Evolutionary conservation across 2,888 invertebrate genomes (phyloP).

Genomic region (Perdita meconis): DNA sequence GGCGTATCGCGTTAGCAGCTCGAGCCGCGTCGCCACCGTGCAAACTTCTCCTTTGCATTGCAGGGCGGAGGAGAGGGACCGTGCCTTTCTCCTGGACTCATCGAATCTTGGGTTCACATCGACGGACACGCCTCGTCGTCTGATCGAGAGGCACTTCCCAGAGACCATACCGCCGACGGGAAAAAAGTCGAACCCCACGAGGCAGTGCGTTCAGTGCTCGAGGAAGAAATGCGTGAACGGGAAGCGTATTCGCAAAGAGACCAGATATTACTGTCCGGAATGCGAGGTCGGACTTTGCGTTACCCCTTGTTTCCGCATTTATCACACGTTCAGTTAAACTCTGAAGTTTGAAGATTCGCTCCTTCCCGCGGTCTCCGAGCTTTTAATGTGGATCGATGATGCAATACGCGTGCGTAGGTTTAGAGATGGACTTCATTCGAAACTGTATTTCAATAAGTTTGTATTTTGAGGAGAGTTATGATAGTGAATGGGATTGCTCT

Average conservation of each 20-base stretch:
- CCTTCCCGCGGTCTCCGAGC: too few relatives aligned
- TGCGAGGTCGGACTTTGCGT: conserved; percentile 41
- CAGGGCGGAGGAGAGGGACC: conserved; percentile 20
- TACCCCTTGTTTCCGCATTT: conserved; percentile 16
- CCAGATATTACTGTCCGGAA: conserved; percentile 38
- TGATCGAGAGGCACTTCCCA: conserved; percentile 36
- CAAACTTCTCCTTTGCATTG: conserved; percentile 23
- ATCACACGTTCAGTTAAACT: conserved; percentile 10
- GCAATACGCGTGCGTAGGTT: too few relatives aligned
- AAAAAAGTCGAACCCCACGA: conserved; percentile 35
- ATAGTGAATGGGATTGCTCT: too few relatives aligned
- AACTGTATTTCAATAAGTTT: too few relatives aligned
- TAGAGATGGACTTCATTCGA: too few relatives aligned
- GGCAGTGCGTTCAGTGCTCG: conserved; percentile 28
- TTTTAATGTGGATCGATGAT: too few relatives aligned
- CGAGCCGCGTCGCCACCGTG: not conserved
- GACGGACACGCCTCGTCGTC: conserved; percentile 5
- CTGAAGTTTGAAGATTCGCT: too few relatives aligned
- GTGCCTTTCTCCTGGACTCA: not conserved
- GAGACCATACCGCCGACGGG: conserved; percentile 35
- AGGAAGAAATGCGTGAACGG: conserved; percentile 17
- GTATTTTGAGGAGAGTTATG: too few relatives aligned
- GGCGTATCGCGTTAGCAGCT: not conserved
- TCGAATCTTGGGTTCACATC: not conserved
- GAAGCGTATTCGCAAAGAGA: conserved; percentile 33